Evolutionary conservation across 2,113 vertebrate genomes (phyloP).

Genomic region (Cnemophilus loriae): DNA sequence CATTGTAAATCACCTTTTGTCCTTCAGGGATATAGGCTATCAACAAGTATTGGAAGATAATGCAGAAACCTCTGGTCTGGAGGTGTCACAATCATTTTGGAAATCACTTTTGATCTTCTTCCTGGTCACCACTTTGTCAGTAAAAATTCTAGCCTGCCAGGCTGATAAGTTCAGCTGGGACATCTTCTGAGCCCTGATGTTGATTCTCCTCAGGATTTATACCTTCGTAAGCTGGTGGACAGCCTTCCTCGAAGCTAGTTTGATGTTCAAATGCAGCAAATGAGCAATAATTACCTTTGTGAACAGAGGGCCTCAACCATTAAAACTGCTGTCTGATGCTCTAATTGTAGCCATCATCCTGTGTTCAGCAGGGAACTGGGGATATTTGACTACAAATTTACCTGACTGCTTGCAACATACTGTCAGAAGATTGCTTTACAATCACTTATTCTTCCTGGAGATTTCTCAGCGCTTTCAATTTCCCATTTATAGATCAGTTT

Average conservation of each 20-base stretch:
- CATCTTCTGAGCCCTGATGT: not conserved
- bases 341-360: not conserved
- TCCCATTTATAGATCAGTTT: not conserved
- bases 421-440: not conserved
- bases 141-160: not conserved
- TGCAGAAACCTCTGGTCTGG: not conserved
- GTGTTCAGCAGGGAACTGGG: not conserved
- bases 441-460: not conserved
- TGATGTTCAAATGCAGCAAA: not conserved
- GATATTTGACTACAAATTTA: not conserved
- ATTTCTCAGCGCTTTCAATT: not conserved
- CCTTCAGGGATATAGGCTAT: not conserved
- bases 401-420: not conserved
- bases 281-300: not conserved
- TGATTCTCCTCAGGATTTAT: not conserved
- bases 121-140: not conserved
- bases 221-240: not conserved
- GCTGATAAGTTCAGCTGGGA: not conserved
- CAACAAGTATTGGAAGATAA: not conserved
- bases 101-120: not conserved
- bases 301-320: not conserved
- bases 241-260: not conserved
- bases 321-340: not conserved
- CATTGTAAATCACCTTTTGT: not conserved
- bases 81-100: not conserved